Conservation (phyloP, 2,113 vertebrate genomes). For the Carassius carassius region DNA sequence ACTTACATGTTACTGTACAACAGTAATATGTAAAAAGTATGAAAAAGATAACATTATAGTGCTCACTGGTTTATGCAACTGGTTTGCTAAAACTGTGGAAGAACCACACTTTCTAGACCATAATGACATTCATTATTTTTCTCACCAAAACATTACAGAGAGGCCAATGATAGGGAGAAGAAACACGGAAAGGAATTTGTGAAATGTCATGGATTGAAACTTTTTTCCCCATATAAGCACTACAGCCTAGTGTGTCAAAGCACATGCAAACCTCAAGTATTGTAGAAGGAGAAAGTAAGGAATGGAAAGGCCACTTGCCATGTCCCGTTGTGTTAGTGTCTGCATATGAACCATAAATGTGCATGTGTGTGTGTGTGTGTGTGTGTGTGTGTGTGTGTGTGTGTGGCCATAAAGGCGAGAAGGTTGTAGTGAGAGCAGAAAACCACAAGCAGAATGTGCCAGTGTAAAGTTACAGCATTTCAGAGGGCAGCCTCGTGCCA, state of each 20-base stretch:
- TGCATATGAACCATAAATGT: conserved; percentile 2
- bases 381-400: background rate
- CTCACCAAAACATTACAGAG: background rate
- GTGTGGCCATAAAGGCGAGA: conserved; percentile 18
- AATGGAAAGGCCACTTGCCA: conserved; percentile 23
- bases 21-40: too few species aligned
- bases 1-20: too few species aligned
- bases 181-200: background rate
- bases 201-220: background rate
- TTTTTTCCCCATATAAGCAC: background rate
- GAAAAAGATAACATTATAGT: too few species aligned
- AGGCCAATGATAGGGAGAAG: background rate
- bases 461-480: conserved; percentile 60
- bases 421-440: conserved; percentile 54
- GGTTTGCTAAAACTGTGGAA: background rate
- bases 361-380: background rate
- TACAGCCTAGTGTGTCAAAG: background rate
- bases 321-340: background rate
- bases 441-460: conserved; percentile 61
- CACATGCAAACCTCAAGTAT: background rate
- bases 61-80: background rate
- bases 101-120: background rate
- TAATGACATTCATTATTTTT: background rate
- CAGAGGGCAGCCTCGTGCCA: conserved; percentile 56
- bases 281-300: conserved; percentile 2